Base-by-base conservation (phyloP, 1,140 invertebrate species). In the Eubasilissa regina region DNA sequence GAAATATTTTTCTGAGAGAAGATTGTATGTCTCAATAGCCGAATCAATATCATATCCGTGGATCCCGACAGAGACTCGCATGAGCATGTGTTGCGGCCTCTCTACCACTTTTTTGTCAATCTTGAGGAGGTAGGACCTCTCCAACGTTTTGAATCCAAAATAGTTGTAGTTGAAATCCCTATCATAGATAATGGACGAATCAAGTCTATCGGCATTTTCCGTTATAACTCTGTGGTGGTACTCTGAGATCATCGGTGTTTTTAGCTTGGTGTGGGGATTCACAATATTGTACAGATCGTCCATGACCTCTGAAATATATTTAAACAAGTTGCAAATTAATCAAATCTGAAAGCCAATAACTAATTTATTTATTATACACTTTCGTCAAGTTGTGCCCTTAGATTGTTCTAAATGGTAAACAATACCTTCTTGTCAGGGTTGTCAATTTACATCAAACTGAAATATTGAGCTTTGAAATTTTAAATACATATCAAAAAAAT, bases 101-200 rank as follows among this genome's bases (percentile, higher is more conserved):
- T 99, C 98, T 6, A 93, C 97, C 62, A 99, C 95, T 92, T 98
- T 98, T 0, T 94, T 94, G 87, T 98, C 92, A 72, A 99, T 97
- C 87, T 97, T 98, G 19, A 99, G 87, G 66, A 99, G 89, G 86
- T 99, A 99, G 1, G 97, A 98, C 79, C 96, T 90, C 86, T 99
- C 98, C 62, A 99, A 88, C 4, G 98, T 99, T 91, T 99, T 99
- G 84, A 99, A 99, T 48, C 98, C 98, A 92, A 99, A 99, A 86
- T 98, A 99, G 86, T 98, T 98, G 87, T 99, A 99, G 75, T 92
- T 94, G 85, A 97, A 99, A 89, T 99, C 99, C 83, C 98, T 92
- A 85, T 99, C 97, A 89, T 99, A 99, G 66, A 99, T 96, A 83
- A 99, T 98, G 4, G 97, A 94, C n/a, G 97, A 97, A 88, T 99